Conservation (phyloP, 2,113 vertebrate genomes). For the Dascyllus trimaculatus region DNA sequence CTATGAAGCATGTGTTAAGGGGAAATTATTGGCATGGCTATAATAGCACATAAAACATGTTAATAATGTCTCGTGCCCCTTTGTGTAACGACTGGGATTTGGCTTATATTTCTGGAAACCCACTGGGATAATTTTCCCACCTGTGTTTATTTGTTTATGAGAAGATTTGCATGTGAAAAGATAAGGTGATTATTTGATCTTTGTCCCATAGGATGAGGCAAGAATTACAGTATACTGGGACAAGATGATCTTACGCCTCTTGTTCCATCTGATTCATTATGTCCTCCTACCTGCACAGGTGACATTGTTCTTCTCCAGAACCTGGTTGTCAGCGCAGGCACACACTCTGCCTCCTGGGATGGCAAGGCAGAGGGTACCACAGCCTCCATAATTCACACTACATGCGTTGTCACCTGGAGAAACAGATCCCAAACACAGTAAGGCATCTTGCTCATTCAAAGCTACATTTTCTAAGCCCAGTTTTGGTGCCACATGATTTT, state of each 20-base stretch:
- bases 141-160: slow-evolving; percentile 56
- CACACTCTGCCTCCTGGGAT: slow-evolving; percentile 96
- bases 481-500: slow-evolving; percentile 4
- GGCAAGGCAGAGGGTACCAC: slow-evolving; percentile 93
- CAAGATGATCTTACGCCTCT: slow-evolving; percentile 48
- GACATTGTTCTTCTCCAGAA: slow-evolving; percentile 94
- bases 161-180: slow-evolving; percentile 48
- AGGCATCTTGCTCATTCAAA: slow-evolving; percentile 64
- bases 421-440: slow-evolving; percentile 64
- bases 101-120: slow-evolving; percentile 27
- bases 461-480: slow-evolving; percentile 48
- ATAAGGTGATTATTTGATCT: slow-evolving; percentile 48
- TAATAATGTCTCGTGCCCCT: slow-evolving; percentile 60
- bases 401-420: slow-evolving; percentile 94
- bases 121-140: slow-evolving; percentile 39
- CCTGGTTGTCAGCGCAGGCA: slow-evolving; percentile 97
- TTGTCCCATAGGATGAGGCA: slow-evolving; percentile 50
- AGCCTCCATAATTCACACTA: slow-evolving; percentile 96
- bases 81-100: slow-evolving; percentile 53
- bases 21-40: slow-evolving; percentile 47
- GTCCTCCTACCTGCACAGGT: slow-evolving; percentile 91
- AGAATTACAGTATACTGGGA: slow-evolving; percentile 38
- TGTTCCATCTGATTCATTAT: slow-evolving; percentile 70
- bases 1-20: slow-evolving; percentile 28
- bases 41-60: slow-evolving; percentile 55